Base-by-base conservation (phyloP, 2,113 vertebrate genomes). In the Gorsachius goisagi region DNA sequence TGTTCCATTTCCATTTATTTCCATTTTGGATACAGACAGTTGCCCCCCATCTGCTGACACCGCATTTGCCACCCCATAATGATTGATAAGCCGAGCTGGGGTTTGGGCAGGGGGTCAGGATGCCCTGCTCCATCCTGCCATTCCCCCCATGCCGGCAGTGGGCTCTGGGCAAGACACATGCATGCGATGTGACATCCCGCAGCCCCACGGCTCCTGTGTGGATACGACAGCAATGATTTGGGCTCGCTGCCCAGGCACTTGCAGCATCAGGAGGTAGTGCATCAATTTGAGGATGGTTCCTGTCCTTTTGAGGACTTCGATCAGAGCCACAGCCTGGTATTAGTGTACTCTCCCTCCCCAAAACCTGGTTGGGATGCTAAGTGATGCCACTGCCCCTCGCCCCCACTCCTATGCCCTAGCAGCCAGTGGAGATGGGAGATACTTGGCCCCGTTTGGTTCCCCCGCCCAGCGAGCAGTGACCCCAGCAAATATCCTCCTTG, bases 201-300 rank as follows among this genome's bases (percentile, higher is more conserved):
- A 87, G 26, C 20, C 9, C 18, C 20, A 15, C 1, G 14, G 60
- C 27, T 77, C 32, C 64, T n/a, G 13, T 0, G 0, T 22, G 47
- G 11, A 23, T 52, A 18, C 1, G 3, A n/a, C 7, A 50, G 52
- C 35, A 59, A 47, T 5, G 8, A 18, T 45, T 50, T 50, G 24
- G 73, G 16, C 19, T 49, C 59, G 74, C 50, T 86, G 60, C 9
- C 9, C 0, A 2, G 32, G 11, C n/a, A 24, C 44, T 67, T 15
- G 15, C 33, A 44, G 21, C 35, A 27, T 64, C 63, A 76, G 58
- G 49, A 83, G 35, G 21, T 23, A 12, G 15, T 0, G 1, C 0
- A 1, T 59, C 30, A 88, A 49, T 88, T 2, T 56, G 28, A 7
- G 35, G 9, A 19, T 16, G 18, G 32, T 12, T 41, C 2, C 1